A percentile compares a stretch with the other conserved stretches of the same genome.
These are phyloP conservation scores for Lagorchestes hirsutus DNA, from an alignment of 2,797 vertebrate genomes.

Conservation along the genomic window DNA sequence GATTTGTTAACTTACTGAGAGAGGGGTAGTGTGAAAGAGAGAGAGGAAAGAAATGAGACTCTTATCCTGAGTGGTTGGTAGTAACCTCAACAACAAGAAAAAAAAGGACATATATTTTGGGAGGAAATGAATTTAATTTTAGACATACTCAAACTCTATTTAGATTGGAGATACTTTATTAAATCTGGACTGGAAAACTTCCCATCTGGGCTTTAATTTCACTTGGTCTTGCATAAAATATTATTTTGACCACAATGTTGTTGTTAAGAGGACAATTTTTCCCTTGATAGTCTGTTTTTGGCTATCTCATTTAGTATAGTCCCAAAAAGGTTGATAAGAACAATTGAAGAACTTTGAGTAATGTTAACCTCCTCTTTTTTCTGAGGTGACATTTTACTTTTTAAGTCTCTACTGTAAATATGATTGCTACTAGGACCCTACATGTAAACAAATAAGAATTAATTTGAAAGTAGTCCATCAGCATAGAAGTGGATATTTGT, in stretches of 20 bases:
- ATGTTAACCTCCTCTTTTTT: neutral
- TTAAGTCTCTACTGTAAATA: neutral
- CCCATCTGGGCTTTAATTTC: slow-evolving; percentile 45
- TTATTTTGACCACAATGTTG: slow-evolving; percentile 33
- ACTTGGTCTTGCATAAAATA: neutral
- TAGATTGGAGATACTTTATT: slow-evolving; percentile 37
- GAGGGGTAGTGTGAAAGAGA: neutral
- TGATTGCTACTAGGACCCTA: neutral
- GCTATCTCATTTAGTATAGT: slow-evolving; percentile 33
- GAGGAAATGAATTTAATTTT: slow-evolving; percentile 2
- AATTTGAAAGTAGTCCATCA: neutral
- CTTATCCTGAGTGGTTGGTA: neutral
- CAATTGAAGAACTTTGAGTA: slow-evolving; percentile 2
- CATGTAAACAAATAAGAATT: neutral
- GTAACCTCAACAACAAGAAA: neutral
- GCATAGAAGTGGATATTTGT: neutral
- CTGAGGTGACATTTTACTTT: neutral
- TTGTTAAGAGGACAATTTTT: slow-evolving; percentile 14
- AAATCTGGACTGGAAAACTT: slow-evolving; percentile 23
- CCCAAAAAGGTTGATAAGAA: slow-evolving; percentile 53
- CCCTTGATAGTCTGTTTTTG: neutral
- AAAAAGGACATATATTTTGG: neutral
- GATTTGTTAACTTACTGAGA: neutral
- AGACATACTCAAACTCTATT: slow-evolving; percentile 35
- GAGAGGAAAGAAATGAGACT: neutral